Base-by-base conservation (phyloP, 1,140 invertebrate species). In the Cydia amplana region DNA sequence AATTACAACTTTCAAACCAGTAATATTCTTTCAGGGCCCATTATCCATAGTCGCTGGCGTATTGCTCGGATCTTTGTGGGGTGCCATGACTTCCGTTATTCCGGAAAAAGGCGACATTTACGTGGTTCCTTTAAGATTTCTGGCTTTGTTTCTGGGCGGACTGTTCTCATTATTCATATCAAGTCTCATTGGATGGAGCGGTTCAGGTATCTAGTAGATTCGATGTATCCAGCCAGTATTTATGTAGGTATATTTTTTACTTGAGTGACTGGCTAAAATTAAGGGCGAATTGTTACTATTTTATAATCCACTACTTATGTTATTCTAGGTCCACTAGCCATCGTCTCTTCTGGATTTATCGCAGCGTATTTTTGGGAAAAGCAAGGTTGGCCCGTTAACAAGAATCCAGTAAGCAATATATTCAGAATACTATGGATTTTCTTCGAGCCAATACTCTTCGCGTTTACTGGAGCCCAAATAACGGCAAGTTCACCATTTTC, bases 351-450 rank as follows among this genome's bases (percentile, higher is more conserved):
- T 1, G 96, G 97, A 1, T 98, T 98, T 91, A 95, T 97, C 72
- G 97, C 97, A 55, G 96, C 96, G 76, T 91, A 93, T 72, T 93
- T 85, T 81, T 97, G 97, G 97, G 95, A 95, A 28, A 94, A 95
- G 81, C 95, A 97, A 89, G 96, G 96, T 60, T 97, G 96, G 96
- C 94, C 96, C 23, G 94, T 97, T 14, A 96, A 97, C 83, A 96
- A 97, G 75, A 97, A 98, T 89, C 96, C 96, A 1, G 96, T 98
- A 3, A 95, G 95, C 23, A 96, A 96, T n/a, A 94, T 97, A 16
- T 97, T 98, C 80, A 96, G 96, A 91, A 97, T 97, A 65, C 95
- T 98, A 80, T 99, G 98, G 98, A 97, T 97, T 94, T 95, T 99
- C 73, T 98, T 98, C 84, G 97, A 99, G 89, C 98, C 98, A 0